phyloP scores from a whole-genome alignment of 2,888 invertebrate genomes.

The Acrobasis suavella region DNA sequence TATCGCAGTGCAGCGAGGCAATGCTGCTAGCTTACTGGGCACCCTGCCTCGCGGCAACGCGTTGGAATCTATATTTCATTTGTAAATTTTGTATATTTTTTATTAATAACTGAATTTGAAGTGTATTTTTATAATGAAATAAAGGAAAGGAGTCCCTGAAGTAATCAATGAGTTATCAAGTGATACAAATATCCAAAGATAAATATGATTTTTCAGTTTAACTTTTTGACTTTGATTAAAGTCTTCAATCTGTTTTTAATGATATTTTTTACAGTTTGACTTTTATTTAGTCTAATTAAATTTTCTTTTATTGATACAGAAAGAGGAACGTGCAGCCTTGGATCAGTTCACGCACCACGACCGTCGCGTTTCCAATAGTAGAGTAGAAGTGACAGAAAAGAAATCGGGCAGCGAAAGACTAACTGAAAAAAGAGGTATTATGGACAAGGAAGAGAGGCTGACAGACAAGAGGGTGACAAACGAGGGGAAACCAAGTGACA shows the following conservation, averaged over 20 bases:
- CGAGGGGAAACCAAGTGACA: conserved; percentile 25
- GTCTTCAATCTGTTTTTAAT: background rate
- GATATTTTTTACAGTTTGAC: background rate
- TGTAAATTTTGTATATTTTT: too few relatives aligned
- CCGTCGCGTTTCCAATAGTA: conserved; percentile 50
- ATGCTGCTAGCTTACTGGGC: too few relatives aligned
- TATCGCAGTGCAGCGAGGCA: too few relatives aligned
- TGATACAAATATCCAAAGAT: too few relatives aligned
- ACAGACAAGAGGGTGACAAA: conserved; percentile 30
- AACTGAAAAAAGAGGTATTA: conserved; percentile 38
- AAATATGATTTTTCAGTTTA: too few relatives aligned
- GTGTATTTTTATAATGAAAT: too few relatives aligned
- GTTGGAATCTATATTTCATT: too few relatives aligned
- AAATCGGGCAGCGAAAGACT: background rate
- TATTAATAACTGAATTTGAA: too few relatives aligned
- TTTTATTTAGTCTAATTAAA: background rate
- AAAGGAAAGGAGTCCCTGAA: too few relatives aligned
- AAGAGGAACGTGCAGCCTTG: conserved; percentile 64
- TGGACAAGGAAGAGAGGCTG: conserved; percentile 38
- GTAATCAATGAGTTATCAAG: too few relatives aligned
- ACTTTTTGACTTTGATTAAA: too few relatives aligned
- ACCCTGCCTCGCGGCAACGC: too few relatives aligned
- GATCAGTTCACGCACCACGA: conserved; percentile 74
- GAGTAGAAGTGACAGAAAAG: conserved; percentile 33
- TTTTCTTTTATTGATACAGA: conserved; percentile 45